phyloP scores from a whole-genome alignment of 2,888 invertebrate species.

The Trimorus sp. region DNA sequence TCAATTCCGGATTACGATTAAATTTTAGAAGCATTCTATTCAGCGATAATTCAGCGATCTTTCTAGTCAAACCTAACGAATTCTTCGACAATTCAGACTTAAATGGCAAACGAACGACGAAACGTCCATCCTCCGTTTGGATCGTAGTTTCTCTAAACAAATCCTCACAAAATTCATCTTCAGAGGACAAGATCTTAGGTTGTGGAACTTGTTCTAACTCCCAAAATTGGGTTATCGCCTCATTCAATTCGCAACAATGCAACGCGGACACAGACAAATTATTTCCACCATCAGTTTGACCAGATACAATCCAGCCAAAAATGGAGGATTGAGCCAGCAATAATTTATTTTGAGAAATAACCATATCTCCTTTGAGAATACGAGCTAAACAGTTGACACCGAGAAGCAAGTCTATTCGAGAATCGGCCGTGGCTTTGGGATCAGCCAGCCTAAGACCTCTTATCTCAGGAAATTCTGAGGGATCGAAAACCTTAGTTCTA shows the following conservation, averaged over 20 bases:
- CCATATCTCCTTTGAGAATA: not conserved
- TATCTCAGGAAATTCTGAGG: no score
- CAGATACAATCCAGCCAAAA: conserved; percentile 22
- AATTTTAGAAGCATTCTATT: no score
- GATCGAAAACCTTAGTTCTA: no score
- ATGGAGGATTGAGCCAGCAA: conserved; percentile 12
- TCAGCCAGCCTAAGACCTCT: no score
- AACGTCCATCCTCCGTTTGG: not conserved
- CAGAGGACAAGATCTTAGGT: no score
- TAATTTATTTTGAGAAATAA: conserved; percentile 2
- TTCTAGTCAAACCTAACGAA: not conserved
- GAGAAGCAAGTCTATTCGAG: not conserved
- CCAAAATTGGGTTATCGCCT: not conserved
- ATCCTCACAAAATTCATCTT: no score
- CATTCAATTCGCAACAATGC: conserved; percentile 7
- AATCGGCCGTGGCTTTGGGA: no score
- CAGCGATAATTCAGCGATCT: not conserved
- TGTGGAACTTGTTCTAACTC: not conserved
- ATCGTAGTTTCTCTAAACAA: not conserved
- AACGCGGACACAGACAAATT: no score
- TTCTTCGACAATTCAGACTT: no score
- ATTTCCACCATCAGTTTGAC: no score
- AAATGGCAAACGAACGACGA: not conserved
- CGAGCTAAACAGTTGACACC: not conserved
- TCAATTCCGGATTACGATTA: not conserved